Conservation (phyloP, 2,113 vertebrate species). For the Rhinopomastus cyanomelas region DNA sequence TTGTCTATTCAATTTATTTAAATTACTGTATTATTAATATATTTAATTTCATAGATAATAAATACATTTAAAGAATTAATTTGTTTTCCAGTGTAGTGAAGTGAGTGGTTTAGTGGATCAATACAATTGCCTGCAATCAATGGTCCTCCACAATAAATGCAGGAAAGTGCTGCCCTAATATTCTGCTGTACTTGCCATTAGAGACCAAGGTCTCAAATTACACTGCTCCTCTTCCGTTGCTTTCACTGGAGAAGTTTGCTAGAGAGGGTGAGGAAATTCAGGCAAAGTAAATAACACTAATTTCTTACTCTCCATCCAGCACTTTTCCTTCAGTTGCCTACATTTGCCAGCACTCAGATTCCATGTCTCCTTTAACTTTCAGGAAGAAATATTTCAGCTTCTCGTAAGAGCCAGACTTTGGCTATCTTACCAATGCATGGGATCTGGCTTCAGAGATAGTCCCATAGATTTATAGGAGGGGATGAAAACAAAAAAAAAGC, state of each 20-base stretch:
- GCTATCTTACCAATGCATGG: background rate
- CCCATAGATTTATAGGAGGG: background rate
- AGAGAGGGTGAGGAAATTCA: constrained; percentile 6
- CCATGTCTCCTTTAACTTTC: constrained; percentile 37
- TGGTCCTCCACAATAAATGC: background rate
- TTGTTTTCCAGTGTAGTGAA: constrained; percentile 14
- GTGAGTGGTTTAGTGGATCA: constrained; percentile 3
- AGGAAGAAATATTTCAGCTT: constrained; percentile 46
- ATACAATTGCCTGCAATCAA: constrained; percentile 17
- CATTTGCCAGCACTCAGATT: constrained; percentile 36
- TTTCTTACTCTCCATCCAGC: background rate
- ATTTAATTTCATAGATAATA: too few relatives aligned
- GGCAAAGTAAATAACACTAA: constrained; percentile 32
- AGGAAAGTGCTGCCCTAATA: background rate
- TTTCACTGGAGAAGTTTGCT: background rate
- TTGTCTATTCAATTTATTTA: too few relatives aligned
- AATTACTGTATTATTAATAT: too few relatives aligned
- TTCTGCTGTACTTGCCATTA: background rate
- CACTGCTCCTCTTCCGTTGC: background rate
- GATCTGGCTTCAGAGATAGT: constrained; percentile 21
- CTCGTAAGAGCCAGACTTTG: constrained; percentile 9
- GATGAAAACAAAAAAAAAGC: background rate
- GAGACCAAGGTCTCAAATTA: background rate
- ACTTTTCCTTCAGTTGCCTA: background rate
- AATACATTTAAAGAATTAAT: constrained; percentile 30